A percentile compares a stretch with the other conserved stretches of the same genome.
Evolutionary conservation across 2,113 vertebrate genomes (phyloP).

Genomic region (Gymnogyps californianus): DNA sequence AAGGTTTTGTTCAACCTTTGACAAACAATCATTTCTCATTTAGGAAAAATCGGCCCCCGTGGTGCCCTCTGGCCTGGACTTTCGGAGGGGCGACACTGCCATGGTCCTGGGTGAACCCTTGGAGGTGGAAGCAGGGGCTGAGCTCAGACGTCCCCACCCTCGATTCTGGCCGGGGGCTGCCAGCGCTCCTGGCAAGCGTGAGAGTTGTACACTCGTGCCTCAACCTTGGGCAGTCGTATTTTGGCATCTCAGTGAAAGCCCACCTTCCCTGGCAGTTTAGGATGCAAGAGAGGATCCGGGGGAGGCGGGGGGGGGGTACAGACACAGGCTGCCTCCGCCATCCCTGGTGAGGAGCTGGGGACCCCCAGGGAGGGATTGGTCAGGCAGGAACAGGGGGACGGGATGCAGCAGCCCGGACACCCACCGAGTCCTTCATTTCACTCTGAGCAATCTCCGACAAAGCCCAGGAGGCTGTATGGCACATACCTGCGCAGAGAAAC

Average conservation of each 20-base stretch:
- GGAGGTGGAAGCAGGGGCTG: neutral
- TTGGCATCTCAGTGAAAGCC: neutral
- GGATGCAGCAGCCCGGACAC: neutral
- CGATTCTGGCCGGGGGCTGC: neutral
- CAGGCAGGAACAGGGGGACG: neutral
- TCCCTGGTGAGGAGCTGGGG: neutral
- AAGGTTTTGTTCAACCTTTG: neutral
- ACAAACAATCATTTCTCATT: neutral
- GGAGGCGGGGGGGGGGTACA: fast-evolving
- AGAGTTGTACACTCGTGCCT: neutral
- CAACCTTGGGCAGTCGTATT: neutral
- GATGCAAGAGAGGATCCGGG: neutral
- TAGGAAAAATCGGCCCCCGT: fast-evolving
- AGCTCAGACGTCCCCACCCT: neutral
- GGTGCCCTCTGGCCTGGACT: neutral
- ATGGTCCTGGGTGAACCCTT: neutral
- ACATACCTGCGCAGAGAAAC: neutral
- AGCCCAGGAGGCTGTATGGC: neutral
- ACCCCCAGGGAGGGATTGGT: neutral
- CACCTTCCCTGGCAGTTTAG: neutral
- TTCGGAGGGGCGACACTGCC: neutral
- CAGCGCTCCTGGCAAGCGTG: fast-evolving
- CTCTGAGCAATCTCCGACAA: neutral
- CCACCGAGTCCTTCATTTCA: neutral
- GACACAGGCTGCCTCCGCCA: neutral